These are phyloP conservation scores for Oenanthe melanoleuca DNA, from an alignment of 2,113 vertebrate species.

Conservation along the genomic window DNA sequence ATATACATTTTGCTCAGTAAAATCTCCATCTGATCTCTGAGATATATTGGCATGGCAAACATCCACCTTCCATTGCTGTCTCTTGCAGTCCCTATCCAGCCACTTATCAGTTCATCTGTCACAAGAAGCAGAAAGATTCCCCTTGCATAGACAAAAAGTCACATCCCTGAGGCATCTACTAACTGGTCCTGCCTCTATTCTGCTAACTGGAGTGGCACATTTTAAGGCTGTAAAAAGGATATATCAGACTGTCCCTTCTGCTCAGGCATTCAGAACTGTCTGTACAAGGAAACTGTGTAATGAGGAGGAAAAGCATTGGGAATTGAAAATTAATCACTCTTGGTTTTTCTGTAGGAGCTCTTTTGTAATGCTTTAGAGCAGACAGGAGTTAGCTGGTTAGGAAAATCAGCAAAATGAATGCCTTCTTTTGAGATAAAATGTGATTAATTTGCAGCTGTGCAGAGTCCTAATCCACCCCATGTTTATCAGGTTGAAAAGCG, in stretches of 20 bases:
- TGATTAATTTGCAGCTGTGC: neutral
- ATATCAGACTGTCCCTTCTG: neutral
- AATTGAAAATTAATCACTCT: neutral
- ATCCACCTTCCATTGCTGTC: neutral
- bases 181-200: neutral
- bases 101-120: constrained; percentile 36
- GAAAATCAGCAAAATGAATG: neutral
- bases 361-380: neutral
- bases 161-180: neutral
- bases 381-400: neutral
- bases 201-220: neutral
- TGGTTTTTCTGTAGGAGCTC: neutral
- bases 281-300: neutral
- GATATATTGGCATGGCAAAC: neutral
- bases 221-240: constrained; percentile 17
- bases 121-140: constrained; percentile 11
- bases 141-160: neutral
- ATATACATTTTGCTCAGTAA: neutral
- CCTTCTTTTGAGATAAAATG: neutral
- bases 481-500: neutral
- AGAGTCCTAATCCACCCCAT: neutral
- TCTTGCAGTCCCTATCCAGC: neutral
- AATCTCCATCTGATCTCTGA: constrained; percentile 25
- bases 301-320: neutral
- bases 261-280: neutral